These are phyloP conservation scores for Entomobrya multifasciata DNA, from an alignment of 2,888 invertebrate species.

Conservation along the genomic window DNA sequence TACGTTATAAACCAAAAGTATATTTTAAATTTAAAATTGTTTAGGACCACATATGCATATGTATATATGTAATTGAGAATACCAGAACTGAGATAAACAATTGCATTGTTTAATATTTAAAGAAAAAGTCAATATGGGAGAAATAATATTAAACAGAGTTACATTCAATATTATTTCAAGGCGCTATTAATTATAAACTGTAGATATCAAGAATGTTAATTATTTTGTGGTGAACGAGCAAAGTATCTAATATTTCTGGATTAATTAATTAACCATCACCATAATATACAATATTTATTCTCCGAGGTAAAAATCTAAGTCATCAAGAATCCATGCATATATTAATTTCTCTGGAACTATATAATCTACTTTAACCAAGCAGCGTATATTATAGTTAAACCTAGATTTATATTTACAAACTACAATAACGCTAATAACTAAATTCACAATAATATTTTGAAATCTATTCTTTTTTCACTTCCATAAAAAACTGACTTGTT, in stretches of 20 bases:
- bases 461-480: not conserved
- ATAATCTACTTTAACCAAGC: not conserved
- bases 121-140: not conserved
- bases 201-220: not conserved
- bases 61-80: no score
- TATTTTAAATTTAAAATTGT: slow-evolving; percentile 34
- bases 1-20: not conserved
- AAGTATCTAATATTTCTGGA: not conserved
- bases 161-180: not conserved
- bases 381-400: not conserved
- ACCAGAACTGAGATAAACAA: slow-evolving; percentile 43
- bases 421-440: no score
- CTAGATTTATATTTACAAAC: no score
- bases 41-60: slow-evolving; percentile 20
- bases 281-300: not conserved
- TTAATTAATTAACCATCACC: not conserved
- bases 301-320: slow-evolving; percentile 24
- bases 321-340: not conserved
- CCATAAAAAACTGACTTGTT: slow-evolving; percentile 4
- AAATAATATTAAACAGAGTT: not conserved
- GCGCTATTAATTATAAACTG: not conserved
- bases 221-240: not conserved
- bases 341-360: not conserved
- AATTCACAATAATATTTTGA: no score
- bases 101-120: slow-evolving; percentile 26